A percentile compares a stretch with the other conserved stretches of the same genome.
Evolutionary conservation across 2,888 invertebrate genomes (phyloP).

Genomic region (Sycophila texana): DNA sequence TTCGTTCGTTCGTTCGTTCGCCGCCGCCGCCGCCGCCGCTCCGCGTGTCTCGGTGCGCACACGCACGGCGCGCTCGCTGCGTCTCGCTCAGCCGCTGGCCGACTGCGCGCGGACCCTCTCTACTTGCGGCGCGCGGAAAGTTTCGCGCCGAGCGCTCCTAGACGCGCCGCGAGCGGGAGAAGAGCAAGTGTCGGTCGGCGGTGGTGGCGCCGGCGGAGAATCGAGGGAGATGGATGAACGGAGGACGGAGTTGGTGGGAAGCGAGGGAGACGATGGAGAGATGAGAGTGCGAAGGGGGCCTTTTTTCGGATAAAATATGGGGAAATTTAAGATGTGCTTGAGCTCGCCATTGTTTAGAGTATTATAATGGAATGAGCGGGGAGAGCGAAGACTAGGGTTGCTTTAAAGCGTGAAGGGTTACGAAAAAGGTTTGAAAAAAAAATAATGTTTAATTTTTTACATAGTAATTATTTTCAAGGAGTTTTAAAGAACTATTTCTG

Average conservation of each 20-base stretch:
- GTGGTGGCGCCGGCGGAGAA: not conserved
- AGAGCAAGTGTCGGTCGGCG: constrained; percentile 6
- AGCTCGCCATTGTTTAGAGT: not conserved
- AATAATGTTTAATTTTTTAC: too few relatives aligned
- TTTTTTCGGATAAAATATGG: constrained; percentile 13
- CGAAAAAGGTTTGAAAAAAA: not conserved
- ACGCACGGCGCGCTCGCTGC: not conserved
- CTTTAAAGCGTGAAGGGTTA: not conserved
- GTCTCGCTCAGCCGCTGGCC: not conserved
- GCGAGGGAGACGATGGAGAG: not conserved
- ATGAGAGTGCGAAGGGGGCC: not conserved
- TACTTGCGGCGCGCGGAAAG: not conserved
- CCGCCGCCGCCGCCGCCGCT: not conserved
- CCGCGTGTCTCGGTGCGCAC: not conserved
- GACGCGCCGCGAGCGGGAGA: constrained; percentile 44
- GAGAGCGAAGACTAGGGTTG: not conserved
- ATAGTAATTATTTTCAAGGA: too few relatives aligned
- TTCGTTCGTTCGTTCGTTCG: constrained; percentile 23
- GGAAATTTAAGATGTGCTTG: not conserved
- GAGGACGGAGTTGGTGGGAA: not conserved
- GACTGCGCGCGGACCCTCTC: constrained; percentile 16
- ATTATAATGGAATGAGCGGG: constrained; percentile 1
- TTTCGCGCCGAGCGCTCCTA: not conserved
- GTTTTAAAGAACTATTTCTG: too few relatives aligned
- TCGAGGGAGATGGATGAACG: constrained; percentile 2